A percentile compares a stretch with the other conserved stretches of the same genome.
Conservation (phyloP, 1,140 invertebrate species). For the Euwallacea similis region DNA sequence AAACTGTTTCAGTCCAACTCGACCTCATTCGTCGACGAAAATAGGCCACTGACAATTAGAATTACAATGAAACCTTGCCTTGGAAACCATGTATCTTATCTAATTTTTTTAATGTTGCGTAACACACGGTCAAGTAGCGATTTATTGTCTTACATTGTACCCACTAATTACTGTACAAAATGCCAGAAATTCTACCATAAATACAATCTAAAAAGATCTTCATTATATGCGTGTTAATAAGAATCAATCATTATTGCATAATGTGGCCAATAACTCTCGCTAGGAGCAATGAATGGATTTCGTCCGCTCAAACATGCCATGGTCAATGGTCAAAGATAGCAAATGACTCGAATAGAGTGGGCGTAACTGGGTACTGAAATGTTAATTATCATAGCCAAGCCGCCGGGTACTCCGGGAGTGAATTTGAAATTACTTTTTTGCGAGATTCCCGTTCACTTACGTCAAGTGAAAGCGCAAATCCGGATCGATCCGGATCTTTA, state of each 20-base stretch:
- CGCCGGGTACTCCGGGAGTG: not conserved
- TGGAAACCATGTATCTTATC: slow-evolving; percentile 20
- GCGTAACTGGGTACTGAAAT: not conserved
- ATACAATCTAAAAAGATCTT: not conserved
- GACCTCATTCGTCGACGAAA: not conserved
- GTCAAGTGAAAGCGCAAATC: not conserved
- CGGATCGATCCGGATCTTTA: not conserved
- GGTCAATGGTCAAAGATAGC: not conserved
- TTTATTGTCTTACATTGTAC: slow-evolving; percentile 17
- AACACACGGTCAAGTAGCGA: slow-evolving; percentile 11
- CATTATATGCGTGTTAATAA: not conserved
- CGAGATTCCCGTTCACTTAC: not conserved
- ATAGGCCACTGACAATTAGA: slow-evolving; percentile 16
- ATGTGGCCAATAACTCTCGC: not conserved
- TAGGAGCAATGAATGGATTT: not conserved
- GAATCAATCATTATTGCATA: not conserved
- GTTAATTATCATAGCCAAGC: not conserved
- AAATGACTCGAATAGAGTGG: not conserved
- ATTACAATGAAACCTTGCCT: slow-evolving; percentile 16
- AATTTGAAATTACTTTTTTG: slow-evolving; percentile 7
- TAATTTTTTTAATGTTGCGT: slow-evolving; percentile 17
- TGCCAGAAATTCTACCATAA: not conserved
- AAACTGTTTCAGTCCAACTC: no score
- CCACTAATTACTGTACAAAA: slow-evolving; percentile 9
- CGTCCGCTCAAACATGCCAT: not conserved